Base-by-base conservation (phyloP, 2,888 invertebrate genomes). In the Cheilosia vernalis region DNA sequence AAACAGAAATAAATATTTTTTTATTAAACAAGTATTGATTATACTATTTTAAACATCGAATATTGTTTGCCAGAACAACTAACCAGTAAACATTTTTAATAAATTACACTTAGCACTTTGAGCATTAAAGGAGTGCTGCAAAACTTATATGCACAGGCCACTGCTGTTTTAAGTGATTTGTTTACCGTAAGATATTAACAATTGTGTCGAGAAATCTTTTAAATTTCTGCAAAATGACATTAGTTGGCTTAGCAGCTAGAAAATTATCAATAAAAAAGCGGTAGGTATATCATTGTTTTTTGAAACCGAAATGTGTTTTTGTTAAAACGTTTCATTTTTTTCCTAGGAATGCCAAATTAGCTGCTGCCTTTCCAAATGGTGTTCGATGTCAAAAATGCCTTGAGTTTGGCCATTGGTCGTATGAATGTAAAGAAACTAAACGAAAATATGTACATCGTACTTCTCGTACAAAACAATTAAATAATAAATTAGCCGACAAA, bases 401-500 rank as follows among this genome's bases (percentile, higher is more conserved):
- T 60, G 96, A 98, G 92, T 95, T 95, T 89, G 98, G 98, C 0
- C 98, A 98, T 91, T 98, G 98, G 97, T 98, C 97, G 81, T 98
- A 97, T 89, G 97, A 98, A 91, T 98, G 98, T 90, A 97, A 95
- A 88, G 90, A 90, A 53, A 96, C 96, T 15, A 98, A 98, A 92
- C 94, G 98, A 83, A 98, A 98, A 92, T 96, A 96, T 91, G 93
- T 97, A 4, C 95, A 97, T 88, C 94, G 98, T 76, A 95, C 95
- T 5, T 97, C 98, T 0, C 94, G 98, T 72, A 97, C 98, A 0
- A 95, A 96, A 88, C 94, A 96, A 82, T 92, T 98, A 87, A 96
- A 95, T 89, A 97, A 93, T 88, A 94, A 93, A 87, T 78, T 94
- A 67, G 93, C 90, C 0, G 89, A 90, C 19, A 90, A 90, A 61